Evolutionary conservation across 2,888 invertebrate genomes (phyloP).

Genomic region (Dynastes tityus): DNA sequence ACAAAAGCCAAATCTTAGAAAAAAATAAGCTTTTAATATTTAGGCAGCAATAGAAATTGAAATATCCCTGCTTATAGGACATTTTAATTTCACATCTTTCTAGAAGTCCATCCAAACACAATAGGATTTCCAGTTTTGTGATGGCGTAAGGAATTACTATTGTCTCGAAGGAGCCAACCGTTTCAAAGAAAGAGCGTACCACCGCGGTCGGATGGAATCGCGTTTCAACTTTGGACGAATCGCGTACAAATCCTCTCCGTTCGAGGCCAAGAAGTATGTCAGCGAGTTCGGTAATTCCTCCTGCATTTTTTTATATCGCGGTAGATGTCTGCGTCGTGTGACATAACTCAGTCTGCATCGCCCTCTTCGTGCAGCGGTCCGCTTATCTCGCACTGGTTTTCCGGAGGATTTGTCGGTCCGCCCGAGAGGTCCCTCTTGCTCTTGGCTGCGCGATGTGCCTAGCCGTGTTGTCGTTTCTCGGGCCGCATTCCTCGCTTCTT

Average conservation of each 20-base stretch:
- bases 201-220: background rate
- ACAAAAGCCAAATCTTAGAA: too few species aligned
- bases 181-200: background rate
- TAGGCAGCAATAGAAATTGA: too few species aligned
- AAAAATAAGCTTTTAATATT: too few species aligned
- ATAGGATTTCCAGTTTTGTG: background rate
- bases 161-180: conserved; percentile 3
- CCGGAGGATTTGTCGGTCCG: conserved; percentile 43
- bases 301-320: conserved; percentile 41
- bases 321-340: conserved; percentile 45
- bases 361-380: conserved; percentile 30
- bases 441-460: conserved; percentile 38
- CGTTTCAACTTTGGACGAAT: conserved; percentile 2
- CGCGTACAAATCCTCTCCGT: background rate
- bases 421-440: conserved; percentile 34
- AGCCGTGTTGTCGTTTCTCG: conserved; percentile 48
- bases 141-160: conserved; percentile 8
- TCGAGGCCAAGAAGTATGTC: conserved; percentile 21
- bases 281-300: conserved; percentile 34
- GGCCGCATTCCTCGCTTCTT: conserved; percentile 53
- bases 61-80: too few species aligned
- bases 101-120: background rate
- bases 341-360: conserved; percentile 48
- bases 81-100: background rate
- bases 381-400: conserved; percentile 48